Evolutionary conservation across 2,888 invertebrate genomes (phyloP), one percentile per base, ranked within the genome.

Genomic region (Nipponacmea schrenckii): DNA sequence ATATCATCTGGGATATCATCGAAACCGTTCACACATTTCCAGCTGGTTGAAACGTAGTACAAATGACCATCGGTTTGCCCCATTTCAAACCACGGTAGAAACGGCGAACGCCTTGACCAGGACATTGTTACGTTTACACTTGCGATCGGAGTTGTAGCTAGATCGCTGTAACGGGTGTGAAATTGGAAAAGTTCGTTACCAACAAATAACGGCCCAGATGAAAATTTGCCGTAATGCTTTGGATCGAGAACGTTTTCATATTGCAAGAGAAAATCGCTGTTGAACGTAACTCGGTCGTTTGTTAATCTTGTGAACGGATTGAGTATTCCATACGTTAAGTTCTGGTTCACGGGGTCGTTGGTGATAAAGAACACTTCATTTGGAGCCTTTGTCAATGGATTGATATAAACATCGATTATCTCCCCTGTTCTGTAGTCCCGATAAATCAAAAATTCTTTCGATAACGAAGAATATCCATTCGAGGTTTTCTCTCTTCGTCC

Each of bases 81-180:
- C 77, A 79, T 77, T 63, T 77, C 79, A 74, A 79, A 73, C 79
- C 80, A 80, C 0, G 80, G 80, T 24, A 79, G 65, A 56, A 77
- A 80, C 62, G 78, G 72, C 5, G 75, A 69, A 20, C 74, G 73
- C 20, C 78, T 70, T 14, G 72, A 70, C 80, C 80, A 79, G 0
- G 80, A 77, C 14, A 70, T 74, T 14, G 68, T 69, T 65, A 65
- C 56, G 24, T 74, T 67, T n/a, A 78, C 69, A 24, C 73, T 72
- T 12, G 65, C 20, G 1, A 64, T 48, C 44, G 56, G 12, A 12
- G 73, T 62, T 4, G 62, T 48, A 10, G 39, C 62, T 20, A 79
- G 68, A 1, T 64, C 45, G 15, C 74, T 74, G 12, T 63, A 46
- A 68, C 78, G 78, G 0, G 74, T 72, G 39, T 73, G 75, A 46